Evolutionary conservation across 2,888 invertebrate species (phyloP), one percentile per base, ranked within the genome.

Genomic region (Carpatolechia fugitivella): DNA sequence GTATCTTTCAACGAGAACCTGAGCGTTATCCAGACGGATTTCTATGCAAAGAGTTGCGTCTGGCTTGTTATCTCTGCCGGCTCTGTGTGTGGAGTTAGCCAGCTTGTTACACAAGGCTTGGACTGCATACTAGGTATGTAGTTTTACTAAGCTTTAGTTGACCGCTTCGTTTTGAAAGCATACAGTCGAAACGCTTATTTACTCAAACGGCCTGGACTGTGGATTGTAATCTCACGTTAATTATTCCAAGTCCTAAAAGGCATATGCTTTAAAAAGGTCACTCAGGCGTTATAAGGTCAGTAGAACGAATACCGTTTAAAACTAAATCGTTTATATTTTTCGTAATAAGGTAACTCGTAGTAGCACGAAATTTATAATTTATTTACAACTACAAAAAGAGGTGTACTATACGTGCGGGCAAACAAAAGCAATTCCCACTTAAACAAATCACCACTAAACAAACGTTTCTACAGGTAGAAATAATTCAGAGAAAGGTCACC

Each of bases 401-500:
- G 70, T 68, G 66, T 66, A 60, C 63, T 63, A 62, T 61, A 68
- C 69, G 62, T 68, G 69, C 68, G 69, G 66, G 73, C 66, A 73
- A 73, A 75, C 70, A 80, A 76, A 75, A 69, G 73, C 80, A 78
- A 84, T 85, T 80, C 80, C 72, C 77, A 70, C 72, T 76, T 77
- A 82, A 86, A 87, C 82, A 87, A 89, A 88, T 88, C 86, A 85
- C 85, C 79, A 80, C 82, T 84, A 84, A 87, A 82, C 85, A 85
- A 88, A 87, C 80, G 79, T 84, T 86, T 86, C 85, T 82, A 82
- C 85, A 82, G 85, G 85, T 83, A 85, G 77, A 76, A 88, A 88
- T 89, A 89, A 89, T 89, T 88, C 83, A 87, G 72, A 67, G 76
- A 86, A 86, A 89, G 89, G 89, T 89, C 89, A 90, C 88, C 85